phyloP scores from a whole-genome alignment of 2,888 invertebrate genomes.

The Drosophila helvetica region DNA sequence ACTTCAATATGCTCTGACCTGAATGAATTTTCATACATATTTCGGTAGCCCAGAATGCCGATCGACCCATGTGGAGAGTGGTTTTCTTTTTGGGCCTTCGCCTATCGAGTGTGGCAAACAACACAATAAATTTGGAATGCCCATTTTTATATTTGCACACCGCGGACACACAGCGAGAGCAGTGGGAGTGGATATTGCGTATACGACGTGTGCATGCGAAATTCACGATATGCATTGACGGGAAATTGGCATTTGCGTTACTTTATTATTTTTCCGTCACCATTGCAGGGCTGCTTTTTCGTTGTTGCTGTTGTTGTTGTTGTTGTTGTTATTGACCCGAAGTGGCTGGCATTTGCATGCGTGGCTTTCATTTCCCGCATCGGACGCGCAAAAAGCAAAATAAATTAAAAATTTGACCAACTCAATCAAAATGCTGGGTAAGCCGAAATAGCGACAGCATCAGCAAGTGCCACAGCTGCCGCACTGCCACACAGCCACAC shows the following conservation, averaged over 20 bases:
- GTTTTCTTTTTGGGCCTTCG: slow-evolving; percentile 13
- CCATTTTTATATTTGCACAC: slow-evolving; percentile 40
- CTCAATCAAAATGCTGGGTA: slow-evolving; percentile 65
- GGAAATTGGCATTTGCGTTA: slow-evolving; percentile 74
- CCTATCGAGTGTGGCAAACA: slow-evolving; percentile 21
- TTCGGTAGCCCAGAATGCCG: slow-evolving; percentile 1
- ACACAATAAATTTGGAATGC: slow-evolving; percentile 23
- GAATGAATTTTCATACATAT: slow-evolving; percentile 8
- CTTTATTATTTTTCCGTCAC: slow-evolving; percentile 67
- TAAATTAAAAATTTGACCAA: slow-evolving; percentile 62
- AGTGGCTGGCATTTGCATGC: slow-evolving; percentile 28
- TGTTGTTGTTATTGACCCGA: slow-evolving; percentile 22
- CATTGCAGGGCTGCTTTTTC: slow-evolving; percentile 12
- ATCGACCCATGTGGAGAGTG: background rate
- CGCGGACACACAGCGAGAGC: slow-evolving; percentile 18
- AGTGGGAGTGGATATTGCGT: slow-evolving; percentile 48
- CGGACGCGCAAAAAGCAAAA: slow-evolving; percentile 49
- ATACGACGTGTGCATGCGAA: slow-evolving; percentile 54
- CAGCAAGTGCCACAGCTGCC: slow-evolving; percentile 50
- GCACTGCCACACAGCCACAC: background rate
- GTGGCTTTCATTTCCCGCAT: slow-evolving; percentile 25
- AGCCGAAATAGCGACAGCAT: slow-evolving; percentile 33
- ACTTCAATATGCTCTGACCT: slow-evolving; percentile 3
- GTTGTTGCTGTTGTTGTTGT: too few species aligned
- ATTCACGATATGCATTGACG: slow-evolving; percentile 58